Percentiles rank a stretch among this genome's conserved stretches.
Conservation (phyloP, 2,888 invertebrate genomes). For the Epinotia brunnichana region DNA sequence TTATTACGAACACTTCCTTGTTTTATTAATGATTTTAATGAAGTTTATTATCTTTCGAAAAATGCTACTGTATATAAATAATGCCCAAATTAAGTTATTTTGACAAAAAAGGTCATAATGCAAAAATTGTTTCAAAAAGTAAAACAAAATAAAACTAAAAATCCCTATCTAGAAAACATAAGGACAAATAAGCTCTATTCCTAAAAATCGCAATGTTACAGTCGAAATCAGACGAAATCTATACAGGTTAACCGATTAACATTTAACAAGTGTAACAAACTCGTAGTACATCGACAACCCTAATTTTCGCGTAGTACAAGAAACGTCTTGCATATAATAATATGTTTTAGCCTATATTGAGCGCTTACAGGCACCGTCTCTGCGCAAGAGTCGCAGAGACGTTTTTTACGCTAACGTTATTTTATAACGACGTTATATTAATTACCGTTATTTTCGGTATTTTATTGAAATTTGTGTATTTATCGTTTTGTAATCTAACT, state of each 20-base stretch:
- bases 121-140: not conserved
- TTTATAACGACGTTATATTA: conserved; percentile 21
- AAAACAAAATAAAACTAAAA: not conserved
- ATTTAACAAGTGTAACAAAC: not conserved
- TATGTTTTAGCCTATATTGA: conserved; percentile 84
- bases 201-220: not conserved
- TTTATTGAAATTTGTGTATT: too few species aligned
- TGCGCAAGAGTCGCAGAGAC: conserved; percentile 54
- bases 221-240: not conserved
- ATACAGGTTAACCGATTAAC: not conserved
- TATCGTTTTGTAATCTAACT: too few species aligned
- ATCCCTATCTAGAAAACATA: not conserved
- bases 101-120: not conserved
- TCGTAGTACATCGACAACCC: conserved; percentile 60
- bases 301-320: conserved; percentile 81
- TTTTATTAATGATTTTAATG: not conserved
- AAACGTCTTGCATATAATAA: conserved; percentile 84
- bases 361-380: conserved; percentile 69
- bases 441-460: not conserved
- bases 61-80: not conserved
- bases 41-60: not conserved
- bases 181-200: not conserved
- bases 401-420: conserved; percentile 45
- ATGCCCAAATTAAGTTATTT: not conserved
- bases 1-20: conserved; percentile 5